Evolutionary conservation across 2,888 invertebrate genomes (phyloP), one percentile per base, ranked within the genome.

Genomic region (Steinernema hermaphroditum): DNA sequence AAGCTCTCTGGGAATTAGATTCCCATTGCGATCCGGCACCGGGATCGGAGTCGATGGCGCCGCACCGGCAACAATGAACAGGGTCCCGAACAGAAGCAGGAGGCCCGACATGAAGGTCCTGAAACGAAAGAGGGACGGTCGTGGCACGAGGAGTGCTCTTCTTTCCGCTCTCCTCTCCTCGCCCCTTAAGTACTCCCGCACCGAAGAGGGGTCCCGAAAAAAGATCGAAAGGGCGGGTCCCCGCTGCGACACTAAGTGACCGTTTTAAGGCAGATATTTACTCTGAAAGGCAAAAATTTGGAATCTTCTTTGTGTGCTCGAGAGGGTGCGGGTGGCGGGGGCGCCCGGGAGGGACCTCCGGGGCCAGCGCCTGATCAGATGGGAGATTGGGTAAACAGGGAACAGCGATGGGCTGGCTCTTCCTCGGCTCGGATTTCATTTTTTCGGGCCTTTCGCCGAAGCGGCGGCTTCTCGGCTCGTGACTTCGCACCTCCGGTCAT

Each of bases 1-100:
- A 14, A 79, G 74, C 37, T 81, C 81, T 46, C 82, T 57, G 0
- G 82, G 81, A 72, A 82, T 83, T n/a, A 82, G 54, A 27, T 54
- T 27, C 24, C 2, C 22, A 19, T 22, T 54, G 14, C 4, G 2
- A 2, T 14, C 14, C 1, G 54, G 54, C 12, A 14, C 19, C 46
- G 46, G 46, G 22, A 50, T 2, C 24, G 24, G 16, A 2, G 29
- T 16, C 4, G 32, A 27, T 1, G 62, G 62, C 1, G 2, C 32
- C 6, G 32, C 27, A 4, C 32, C 29, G 1, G 1, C 16, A 32
- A 27, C 62, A 1, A 32, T 32, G 32, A 14, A 62, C 16, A 62
- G 29, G 12, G 16, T 16, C 32, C n/a, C 46, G 46, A 46, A 46
- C n/a, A 46, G 46, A 19, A 46, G 46, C n/a, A 19, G 22, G 46